Evolutionary conservation across 2,113 vertebrate genomes (phyloP), one percentile per base, ranked within the genome.

Genomic region (Pedionomus torquatus): DNA sequence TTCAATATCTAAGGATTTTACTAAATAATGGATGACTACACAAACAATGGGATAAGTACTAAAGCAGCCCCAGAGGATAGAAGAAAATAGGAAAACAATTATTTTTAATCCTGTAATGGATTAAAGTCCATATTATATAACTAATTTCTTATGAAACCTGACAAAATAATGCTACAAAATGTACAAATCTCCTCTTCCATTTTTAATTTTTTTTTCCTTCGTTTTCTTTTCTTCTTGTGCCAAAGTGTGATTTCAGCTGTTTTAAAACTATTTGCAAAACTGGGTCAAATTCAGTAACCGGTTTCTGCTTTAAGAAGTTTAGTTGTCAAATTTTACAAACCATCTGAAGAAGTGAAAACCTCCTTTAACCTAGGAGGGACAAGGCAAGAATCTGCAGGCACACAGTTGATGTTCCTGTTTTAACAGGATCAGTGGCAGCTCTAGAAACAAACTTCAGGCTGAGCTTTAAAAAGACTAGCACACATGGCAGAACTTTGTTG

Each of bases 41-140:
- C 64, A 93, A 96, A 95, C 92, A 96, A 95, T 43, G 14, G 57
- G 70, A 61, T 85, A 94, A 57, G 39, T 89, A 95, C 61, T 55
- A 68, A 90, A 84, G 13, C 49, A 92, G 75, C 24, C 78, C 46
- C 88, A 83, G 72, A 80, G 52, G 64, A 91, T 88, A 74, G 43
- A 44, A 84, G 43, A 92, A 94, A 79, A 94, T 37, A 39, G 69
- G 71, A 94, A 96, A 95, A 95, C 74, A 95, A 94, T 87, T 92
- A 81, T 83, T 92, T 95, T 93, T 95, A 94, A 95, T 95, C 87
- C 76, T 79, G 75, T 91, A 95, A 95, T 18, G 15, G 90, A 96
- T 95, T 93, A 95, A 79, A 60, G 17, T 11, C 16, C 2, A 2
- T 54, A 69, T 89, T 80, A 92, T 52, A 78, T 46, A 88, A 89